phyloP scores from a whole-genome alignment of 2,888 invertebrate genomes.

The Meiosimyza platycephala region DNA sequence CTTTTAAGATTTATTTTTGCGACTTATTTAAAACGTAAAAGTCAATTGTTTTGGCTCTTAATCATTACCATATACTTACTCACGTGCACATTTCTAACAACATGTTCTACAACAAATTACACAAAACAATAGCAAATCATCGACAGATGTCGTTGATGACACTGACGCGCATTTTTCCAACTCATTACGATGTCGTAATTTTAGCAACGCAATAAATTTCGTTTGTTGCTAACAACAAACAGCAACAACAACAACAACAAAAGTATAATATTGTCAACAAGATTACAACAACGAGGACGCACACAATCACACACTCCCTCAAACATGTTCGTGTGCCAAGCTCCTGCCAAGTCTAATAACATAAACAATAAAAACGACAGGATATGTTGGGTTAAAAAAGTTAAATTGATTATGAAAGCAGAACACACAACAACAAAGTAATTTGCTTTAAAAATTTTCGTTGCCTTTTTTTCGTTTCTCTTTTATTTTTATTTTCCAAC shows the following conservation, averaged over 20 bases:
- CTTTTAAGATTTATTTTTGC: too few relatives aligned
- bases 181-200: constrained; percentile 41
- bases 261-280: too few relatives aligned
- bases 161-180: background rate
- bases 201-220: constrained; percentile 35
- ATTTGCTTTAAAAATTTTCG: background rate
- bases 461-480: background rate
- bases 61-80: too few relatives aligned
- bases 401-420: constrained; percentile 20
- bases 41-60: too few relatives aligned
- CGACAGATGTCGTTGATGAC: constrained; percentile 17
- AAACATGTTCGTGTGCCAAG: background rate
- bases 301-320: background rate
- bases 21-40: too few relatives aligned
- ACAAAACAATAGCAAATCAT: background rate
- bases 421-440: background rate
- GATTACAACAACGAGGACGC: background rate
- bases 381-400: background rate
- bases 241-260: background rate
- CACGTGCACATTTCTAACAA: too few relatives aligned
- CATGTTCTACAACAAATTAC: too few relatives aligned
- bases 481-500: background rate
- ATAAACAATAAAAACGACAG: too few relatives aligned
- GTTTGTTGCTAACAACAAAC: constrained; percentile 19
- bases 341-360: background rate